Percentiles rank a stretch among this genome's conserved stretches.
Conservation (phyloP, 2,113 vertebrate species). For the Gorsachius goisagi region DNA sequence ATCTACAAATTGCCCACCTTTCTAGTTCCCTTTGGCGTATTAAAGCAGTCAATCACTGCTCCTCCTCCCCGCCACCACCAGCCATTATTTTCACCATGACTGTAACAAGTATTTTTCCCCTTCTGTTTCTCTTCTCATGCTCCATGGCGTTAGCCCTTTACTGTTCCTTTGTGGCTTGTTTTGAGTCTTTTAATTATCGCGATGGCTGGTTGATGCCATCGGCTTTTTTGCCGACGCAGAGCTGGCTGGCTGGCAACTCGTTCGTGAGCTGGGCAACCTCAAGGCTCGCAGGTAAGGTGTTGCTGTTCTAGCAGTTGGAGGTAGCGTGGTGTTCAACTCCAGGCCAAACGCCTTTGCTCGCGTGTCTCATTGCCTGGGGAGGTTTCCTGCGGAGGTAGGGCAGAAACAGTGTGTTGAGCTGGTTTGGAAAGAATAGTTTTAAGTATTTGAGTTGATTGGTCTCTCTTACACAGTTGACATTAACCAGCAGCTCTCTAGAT, state of each 20-base stretch:
- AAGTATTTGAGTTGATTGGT: not conserved
- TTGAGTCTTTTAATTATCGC: not conserved
- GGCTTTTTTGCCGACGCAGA: not conserved
- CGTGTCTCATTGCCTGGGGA: not conserved
- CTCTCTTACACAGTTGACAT: not conserved
- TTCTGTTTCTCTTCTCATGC: not conserved
- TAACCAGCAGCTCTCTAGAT: not conserved
- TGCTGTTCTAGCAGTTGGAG: not conserved
- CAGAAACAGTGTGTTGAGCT: not conserved
- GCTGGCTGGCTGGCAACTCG: not conserved
- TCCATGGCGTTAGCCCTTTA: accelerated
- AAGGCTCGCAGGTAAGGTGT: not conserved
- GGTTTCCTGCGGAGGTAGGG: not conserved
- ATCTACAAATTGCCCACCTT: not conserved
- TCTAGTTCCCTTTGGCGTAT: not conserved
- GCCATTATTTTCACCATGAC: not conserved
- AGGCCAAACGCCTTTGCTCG: not conserved
- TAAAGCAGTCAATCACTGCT: not conserved
- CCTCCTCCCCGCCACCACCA: not conserved
- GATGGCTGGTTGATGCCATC: not conserved
- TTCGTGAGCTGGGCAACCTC: accelerated
- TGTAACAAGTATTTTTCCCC: not conserved
- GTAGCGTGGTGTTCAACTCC: not conserved
- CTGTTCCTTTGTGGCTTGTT: not conserved
- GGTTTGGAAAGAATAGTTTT: not conserved